phyloP scores from a whole-genome alignment of 2,113 vertebrate species.

The Galemys pyrenaicus region DNA sequence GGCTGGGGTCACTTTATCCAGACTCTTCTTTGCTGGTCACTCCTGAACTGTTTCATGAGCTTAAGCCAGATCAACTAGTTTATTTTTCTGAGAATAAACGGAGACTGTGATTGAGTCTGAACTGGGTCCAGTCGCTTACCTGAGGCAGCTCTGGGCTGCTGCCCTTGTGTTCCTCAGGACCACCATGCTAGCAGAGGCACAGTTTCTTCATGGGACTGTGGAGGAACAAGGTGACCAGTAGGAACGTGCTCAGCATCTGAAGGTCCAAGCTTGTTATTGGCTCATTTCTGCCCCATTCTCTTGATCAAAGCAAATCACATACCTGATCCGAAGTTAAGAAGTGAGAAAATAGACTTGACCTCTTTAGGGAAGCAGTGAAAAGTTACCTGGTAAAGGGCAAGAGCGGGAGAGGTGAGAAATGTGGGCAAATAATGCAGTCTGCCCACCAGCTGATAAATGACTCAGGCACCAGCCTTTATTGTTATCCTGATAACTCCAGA shows the following conservation, averaged over 20 bases:
- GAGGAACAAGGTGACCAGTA: background rate
- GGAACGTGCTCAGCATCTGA: background rate
- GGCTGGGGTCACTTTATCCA: background rate
- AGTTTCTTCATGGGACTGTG: too few relatives aligned
- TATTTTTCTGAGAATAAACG: background rate
- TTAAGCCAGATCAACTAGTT: background rate
- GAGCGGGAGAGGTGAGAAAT: background rate
- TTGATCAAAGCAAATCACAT: background rate
- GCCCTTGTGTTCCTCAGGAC: background rate
- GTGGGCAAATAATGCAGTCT: background rate
- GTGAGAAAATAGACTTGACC: background rate
- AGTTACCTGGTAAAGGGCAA: background rate
- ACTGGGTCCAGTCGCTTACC: background rate
- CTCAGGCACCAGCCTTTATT: background rate
- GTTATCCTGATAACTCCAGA: background rate
- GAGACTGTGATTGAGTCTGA: background rate
- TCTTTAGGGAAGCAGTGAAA: background rate
- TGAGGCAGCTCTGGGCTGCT: background rate
- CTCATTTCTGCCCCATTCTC: background rate
- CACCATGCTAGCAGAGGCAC: background rate
- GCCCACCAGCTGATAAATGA: background rate
- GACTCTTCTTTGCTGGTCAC: background rate
- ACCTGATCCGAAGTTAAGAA: background rate
- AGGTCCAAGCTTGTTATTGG: background rate
- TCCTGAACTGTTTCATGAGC: background rate